Conservation (phyloP, 2,888 invertebrate genomes). For the Caenorhabditis panamensis region DNA sequence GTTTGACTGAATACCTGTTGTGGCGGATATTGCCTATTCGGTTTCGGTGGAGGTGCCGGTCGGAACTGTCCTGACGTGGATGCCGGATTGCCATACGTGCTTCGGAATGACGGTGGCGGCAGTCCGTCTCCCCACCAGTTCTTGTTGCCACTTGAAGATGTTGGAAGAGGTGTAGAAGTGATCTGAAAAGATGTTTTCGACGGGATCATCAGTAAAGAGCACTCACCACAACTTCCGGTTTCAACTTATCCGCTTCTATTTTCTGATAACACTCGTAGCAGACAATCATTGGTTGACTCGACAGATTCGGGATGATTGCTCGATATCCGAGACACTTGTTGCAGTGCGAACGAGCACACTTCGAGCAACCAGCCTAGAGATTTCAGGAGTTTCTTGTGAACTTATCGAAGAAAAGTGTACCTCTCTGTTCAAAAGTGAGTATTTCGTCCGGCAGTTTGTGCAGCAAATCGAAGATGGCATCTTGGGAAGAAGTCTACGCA, state of each 20-base stretch:
- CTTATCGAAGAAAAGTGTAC: slow-evolving; percentile 33
- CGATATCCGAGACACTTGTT: slow-evolving; percentile 75
- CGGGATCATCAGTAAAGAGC: not conserved
- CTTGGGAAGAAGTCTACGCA: slow-evolving; percentile 30
- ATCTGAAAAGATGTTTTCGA: slow-evolving; percentile 23
- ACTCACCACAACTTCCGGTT: slow-evolving; percentile 35
- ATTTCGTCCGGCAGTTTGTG: slow-evolving; percentile 71
- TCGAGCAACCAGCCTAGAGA: slow-evolving; percentile 73
- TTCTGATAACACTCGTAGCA: slow-evolving; percentile 74
- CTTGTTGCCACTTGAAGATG: not conserved
- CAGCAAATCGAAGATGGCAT: slow-evolving; percentile 71
- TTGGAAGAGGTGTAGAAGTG: slow-evolving; percentile 43
- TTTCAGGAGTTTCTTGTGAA: not conserved
- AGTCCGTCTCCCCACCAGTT: slow-evolving; percentile 76
- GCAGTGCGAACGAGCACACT: slow-evolving; percentile 78
- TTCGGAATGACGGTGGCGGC: slow-evolving; percentile 74
- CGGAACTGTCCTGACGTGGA: not conserved
- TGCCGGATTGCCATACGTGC: slow-evolving; percentile 25
- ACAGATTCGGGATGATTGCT: slow-evolving; percentile 68
- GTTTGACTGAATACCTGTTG: slow-evolving; percentile 7
- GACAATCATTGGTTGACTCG: slow-evolving; percentile 74
- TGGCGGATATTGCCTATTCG: not conserved
- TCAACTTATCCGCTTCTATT: slow-evolving; percentile 58
- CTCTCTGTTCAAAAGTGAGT: slow-evolving; percentile 68
- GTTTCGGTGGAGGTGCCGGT: not conserved